A percentile compares a stretch with the other conserved stretches of the same genome.
Conservation (phyloP, 2,113 vertebrate genomes). For the Sciurus niger region DNA sequence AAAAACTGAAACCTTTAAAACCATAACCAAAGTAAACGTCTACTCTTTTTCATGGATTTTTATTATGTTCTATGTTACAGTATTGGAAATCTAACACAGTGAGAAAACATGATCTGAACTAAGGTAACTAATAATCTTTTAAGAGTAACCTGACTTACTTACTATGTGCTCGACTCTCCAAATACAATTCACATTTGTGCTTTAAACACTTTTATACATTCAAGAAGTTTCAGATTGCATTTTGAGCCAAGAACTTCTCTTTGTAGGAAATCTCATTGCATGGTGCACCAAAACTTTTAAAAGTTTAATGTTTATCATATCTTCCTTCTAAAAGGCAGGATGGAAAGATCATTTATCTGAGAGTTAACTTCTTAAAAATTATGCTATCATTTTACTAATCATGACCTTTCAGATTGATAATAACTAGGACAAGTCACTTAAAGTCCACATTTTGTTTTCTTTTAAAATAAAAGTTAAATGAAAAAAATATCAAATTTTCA, state of each 20-base stretch:
- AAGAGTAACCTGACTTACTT: neutral
- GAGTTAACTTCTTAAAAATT: neutral
- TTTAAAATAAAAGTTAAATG: conserved; percentile 30
- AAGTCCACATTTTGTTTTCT: neutral
- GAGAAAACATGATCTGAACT: neutral
- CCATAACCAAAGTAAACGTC: neutral
- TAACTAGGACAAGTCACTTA: neutral
- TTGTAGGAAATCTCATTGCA: neutral
- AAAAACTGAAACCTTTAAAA: neutral
- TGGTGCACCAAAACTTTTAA: neutral
- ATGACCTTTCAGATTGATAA: neutral
- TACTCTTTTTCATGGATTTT: neutral
- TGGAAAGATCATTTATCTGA: neutral
- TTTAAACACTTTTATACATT: neutral
- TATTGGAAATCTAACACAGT: neutral
- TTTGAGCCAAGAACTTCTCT: neutral
- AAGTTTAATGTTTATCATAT: neutral
- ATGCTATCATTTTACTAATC: neutral
- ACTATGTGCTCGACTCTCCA: neutral
- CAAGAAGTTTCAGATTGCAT: neutral
- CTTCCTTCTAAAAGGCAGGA: neutral
- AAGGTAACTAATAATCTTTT: neutral
- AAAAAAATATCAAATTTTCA: neutral
- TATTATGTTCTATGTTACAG: neutral
- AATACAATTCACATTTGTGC: neutral